These are phyloP conservation scores for Eurosta solidaginis DNA, from an alignment of 1,140 invertebrate species.

Conservation along the genomic window DNA sequence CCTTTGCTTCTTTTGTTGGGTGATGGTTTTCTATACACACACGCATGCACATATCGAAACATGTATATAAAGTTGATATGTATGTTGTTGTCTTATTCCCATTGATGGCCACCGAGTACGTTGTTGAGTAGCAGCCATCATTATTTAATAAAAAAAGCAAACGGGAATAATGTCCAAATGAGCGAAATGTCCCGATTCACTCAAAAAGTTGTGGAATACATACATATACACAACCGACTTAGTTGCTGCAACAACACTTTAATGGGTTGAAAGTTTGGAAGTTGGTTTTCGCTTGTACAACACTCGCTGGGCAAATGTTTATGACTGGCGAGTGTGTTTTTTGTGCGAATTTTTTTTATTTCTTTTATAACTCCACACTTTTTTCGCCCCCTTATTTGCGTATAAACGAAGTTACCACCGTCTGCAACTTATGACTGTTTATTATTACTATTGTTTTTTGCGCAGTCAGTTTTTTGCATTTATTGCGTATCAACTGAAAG, in stretches of 20 bases:
- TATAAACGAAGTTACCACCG: not conserved
- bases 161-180: not conserved
- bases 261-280: not conserved
- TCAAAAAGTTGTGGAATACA: not conserved
- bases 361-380: not conserved
- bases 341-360: not conserved
- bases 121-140: not conserved
- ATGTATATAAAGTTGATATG: too few relatives aligned
- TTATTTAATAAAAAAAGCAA: not conserved
- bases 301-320: not conserved
- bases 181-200: not conserved
- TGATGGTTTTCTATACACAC: too few relatives aligned
- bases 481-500: not conserved
- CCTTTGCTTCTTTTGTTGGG: not conserved
- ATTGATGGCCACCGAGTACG: not conserved
- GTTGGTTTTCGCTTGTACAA: not conserved
- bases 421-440: conserved; percentile 10
- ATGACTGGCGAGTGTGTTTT: not conserved
- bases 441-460: conserved; percentile 24
- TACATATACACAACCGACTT: not conserved
- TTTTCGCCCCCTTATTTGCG: not conserved
- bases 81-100: conserved; percentile 11
- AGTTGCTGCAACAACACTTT: not conserved
- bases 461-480: not conserved
- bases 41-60: too few relatives aligned